Evolutionary conservation across 1,140 invertebrate genomes (phyloP), one percentile per base, ranked within the genome.

Genomic region (Eupeodes corollae): DNA sequence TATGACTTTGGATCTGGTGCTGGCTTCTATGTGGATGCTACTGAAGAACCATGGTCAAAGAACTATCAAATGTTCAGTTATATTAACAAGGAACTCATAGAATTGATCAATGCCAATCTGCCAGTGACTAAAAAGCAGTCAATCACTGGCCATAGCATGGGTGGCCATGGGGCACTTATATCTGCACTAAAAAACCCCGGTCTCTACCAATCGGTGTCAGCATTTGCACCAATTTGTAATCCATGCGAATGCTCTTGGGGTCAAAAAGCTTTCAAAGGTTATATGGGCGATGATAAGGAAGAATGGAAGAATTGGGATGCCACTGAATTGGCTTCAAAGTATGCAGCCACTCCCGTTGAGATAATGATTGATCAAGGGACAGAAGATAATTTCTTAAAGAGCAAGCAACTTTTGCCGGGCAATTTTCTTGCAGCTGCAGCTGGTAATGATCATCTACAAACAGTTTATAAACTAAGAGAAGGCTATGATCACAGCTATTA

Each of bases 51-150:
- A 46, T 99, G 94, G 93, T 84, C 84, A 34, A 84, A 80, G 43
- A 83, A 99, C 72, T 99, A 97, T 57, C 80, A 84, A 59, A 99
- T 99, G 96, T 98, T 84, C 58, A 91, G 86, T 39, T 99, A 99
- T 61, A 72, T 99, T n/a, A 92, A 89, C 9, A 79, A 82, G 56
- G 96, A 99, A 72, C 70, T 98, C 35, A 80, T 85, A 47, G 73
- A 79, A 39, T 47, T 96, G n/a, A 77, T 97, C 21, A 79, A 79
- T 54, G 65, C 71, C 3, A 83, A 88, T 59, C 89, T 92, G 57
- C 78, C 78, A 15, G 70, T 75, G 52, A 60, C 73, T 15, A 73
- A 75, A 5, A 75, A 74, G 55, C 76, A 83, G 54, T 86, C 86
- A 6, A 88, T 93, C 52, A 88, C 86, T 78, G 90, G 90, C 1